A percentile compares a stretch with the other conserved stretches of the same genome.
phyloP scores from a whole-genome alignment of 2,888 invertebrate genomes.

The Mimumesa dahlbomi region DNA sequence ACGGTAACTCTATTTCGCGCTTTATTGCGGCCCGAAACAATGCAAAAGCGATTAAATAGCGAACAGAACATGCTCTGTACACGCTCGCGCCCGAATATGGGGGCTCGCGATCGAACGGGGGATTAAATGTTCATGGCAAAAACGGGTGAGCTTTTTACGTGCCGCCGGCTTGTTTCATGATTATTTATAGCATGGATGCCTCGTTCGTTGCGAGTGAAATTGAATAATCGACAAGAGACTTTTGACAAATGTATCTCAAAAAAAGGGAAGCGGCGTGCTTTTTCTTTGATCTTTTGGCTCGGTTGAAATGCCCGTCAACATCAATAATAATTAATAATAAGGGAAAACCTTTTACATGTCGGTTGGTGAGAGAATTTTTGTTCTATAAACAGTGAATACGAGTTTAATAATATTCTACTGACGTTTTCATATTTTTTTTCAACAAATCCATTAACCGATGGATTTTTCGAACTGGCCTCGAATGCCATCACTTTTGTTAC shows the following conservation, averaged over 20 bases:
- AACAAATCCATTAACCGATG: too few species aligned
- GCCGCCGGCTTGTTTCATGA: slow-evolving; percentile 28
- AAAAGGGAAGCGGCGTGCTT: neutral
- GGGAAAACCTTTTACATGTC: too few species aligned
- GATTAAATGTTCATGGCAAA: slow-evolving; percentile 53
- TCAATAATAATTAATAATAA: too few species aligned
- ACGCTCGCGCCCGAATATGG: slow-evolving; percentile 1
- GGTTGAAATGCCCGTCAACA: too few species aligned
- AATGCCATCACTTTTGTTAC: too few species aligned
- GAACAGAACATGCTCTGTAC: neutral
- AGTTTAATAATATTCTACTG: too few species aligned
- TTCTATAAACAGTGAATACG: too few species aligned
- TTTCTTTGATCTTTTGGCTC: too few species aligned
- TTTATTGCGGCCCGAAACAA: slow-evolving; percentile 39
- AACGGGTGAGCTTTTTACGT: slow-evolving; percentile 41
- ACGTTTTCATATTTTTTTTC: too few species aligned
- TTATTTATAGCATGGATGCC: slow-evolving; percentile 50
- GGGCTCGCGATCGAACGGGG: slow-evolving; percentile 23
- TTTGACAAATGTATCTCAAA: slow-evolving; percentile 15
- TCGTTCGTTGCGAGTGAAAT: slow-evolving; percentile 37
- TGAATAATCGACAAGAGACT: slow-evolving; percentile 42
- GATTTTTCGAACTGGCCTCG: too few species aligned
- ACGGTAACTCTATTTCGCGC: slow-evolving; percentile 15
- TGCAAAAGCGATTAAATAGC: slow-evolving; percentile 28
- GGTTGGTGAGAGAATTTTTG: too few species aligned